Base-by-base conservation (phyloP, 2,888 invertebrate genomes). In the Zeuzera pyrina region DNA sequence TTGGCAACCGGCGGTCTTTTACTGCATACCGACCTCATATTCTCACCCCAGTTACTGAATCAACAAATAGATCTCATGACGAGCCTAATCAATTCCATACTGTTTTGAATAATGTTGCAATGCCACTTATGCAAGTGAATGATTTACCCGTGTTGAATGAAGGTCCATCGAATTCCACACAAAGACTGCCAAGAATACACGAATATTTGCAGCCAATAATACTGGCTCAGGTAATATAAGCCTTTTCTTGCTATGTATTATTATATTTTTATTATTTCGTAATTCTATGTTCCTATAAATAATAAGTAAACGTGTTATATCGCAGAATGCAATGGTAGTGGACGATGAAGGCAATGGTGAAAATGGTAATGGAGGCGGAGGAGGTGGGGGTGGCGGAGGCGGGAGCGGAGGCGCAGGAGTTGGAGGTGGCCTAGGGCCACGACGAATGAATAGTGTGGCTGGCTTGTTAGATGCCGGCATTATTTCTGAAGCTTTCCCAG, bases 61-160 rank as follows among this genome's bases (percentile, higher is more conserved):
- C 43, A 22, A 40, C 45, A 10, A 46, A 39, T 38, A 51, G 52
- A 31, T 35, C 46, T 1, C 30, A 48, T 2, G 62, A 61, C 3
- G 63, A 59, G 23, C 43, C 53, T 11, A 50, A 52, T 3, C 64
- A 60, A 22, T 64, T 67, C 38, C 69, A 68, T 35, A 60, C 71
- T 2, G 61, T 71, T 12, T 45, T 76, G 14, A 68, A 68, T 43
- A 70, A 68, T 35, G 69, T 71, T 1, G 59, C 60, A 1, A 77
- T 87, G 47, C 88, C 88, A 2, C 62, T 85, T 7, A 85, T 89
- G 47, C 87, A 87, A 45, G 85, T 89, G 16, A 88, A 88, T 42
- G 73, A 86, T n/a, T 85, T 84, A 0, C 59, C 83, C 1, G 58
- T 62, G 7, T 77, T 81, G 11, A 47, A 56, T 10, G 12, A 14